Evolutionary conservation across 2,888 invertebrate species (phyloP).

Genomic region (Meiosimyza decipiens): DNA sequence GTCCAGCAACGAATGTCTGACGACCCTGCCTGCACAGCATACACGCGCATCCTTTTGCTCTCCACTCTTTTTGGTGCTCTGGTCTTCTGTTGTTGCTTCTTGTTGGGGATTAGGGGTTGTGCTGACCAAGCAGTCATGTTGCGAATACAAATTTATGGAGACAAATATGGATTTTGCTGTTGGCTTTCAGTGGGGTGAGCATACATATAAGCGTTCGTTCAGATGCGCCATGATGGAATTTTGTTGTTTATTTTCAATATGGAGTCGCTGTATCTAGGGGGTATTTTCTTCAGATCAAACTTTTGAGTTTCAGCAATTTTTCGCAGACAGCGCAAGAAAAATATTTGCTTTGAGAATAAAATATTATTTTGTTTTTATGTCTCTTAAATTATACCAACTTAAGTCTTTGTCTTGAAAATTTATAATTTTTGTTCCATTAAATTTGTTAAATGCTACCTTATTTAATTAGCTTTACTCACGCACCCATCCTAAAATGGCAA

Average conservation of each 20-base stretch:
- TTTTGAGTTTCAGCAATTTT: not conserved
- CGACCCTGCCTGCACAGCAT: slow-evolving; percentile 15
- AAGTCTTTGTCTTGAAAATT: no score
- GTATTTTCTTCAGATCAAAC: not conserved
- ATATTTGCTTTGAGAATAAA: no score
- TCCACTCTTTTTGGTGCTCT: no score
- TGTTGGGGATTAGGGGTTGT: slow-evolving; percentile 44
- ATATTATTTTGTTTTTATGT: no score
- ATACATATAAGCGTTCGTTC: slow-evolving; percentile 4
- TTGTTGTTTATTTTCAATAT: not conserved
- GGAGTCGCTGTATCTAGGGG: not conserved
- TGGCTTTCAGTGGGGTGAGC: not conserved
- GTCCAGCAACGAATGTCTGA: not conserved
- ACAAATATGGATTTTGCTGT: slow-evolving; percentile 46
- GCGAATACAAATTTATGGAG: slow-evolving; percentile 45
- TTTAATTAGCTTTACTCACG: no score
- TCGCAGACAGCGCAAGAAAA: no score
- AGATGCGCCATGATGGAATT: slow-evolving; percentile 21
- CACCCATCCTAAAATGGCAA: no score
- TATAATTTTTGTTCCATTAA: no score
- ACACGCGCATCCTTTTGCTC: no score
- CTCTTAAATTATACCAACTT: no score
- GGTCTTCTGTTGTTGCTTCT: no score
- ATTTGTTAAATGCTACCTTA: no score
- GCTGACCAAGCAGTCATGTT: slow-evolving; percentile 37